Evolutionary conservation across 92 coral and sea anemone species (phyloP).

Genomic region (Zoanthus solanderi): DNA sequence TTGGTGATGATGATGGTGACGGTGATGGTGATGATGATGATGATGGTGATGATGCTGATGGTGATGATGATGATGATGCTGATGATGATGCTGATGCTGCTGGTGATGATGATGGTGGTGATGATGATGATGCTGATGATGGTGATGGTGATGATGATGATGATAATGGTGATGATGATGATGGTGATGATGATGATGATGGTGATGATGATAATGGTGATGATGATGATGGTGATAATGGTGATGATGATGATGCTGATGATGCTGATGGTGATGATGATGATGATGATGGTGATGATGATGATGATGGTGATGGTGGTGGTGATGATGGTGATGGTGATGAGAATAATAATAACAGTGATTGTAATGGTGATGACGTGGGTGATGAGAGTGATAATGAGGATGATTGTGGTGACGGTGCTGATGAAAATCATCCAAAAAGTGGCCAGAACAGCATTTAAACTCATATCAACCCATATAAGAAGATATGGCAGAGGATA

Average conservation of each 20-base stretch:
- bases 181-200: neutral
- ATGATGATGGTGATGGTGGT: too few species aligned
- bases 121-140: neutral
- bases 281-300: too few species aligned
- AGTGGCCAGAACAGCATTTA: too few species aligned
- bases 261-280: too few species aligned
- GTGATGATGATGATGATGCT: neutral
- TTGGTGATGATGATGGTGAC: neutral
- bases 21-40: neutral
- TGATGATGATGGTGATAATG: too few species aligned
- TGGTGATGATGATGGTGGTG: neutral
- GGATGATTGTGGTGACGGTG: too few species aligned
- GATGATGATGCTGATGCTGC: neutral
- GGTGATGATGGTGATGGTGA: neutral
- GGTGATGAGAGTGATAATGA: neutral
- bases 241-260: too few species aligned
- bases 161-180: neutral
- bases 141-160: neutral
- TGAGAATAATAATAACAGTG: too few species aligned
- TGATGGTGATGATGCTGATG: neutral
- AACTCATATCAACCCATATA: too few species aligned
- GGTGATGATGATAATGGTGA: neutral
- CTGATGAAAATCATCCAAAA: too few species aligned
- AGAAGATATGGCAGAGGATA: too few species aligned
- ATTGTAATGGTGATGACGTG: neutral